Percentiles rank a stretch among this genome's conserved stretches.
Evolutionary conservation across 2,797 vertebrate genomes (phyloP).

Genomic region (Aulostomus chinensis): DNA sequence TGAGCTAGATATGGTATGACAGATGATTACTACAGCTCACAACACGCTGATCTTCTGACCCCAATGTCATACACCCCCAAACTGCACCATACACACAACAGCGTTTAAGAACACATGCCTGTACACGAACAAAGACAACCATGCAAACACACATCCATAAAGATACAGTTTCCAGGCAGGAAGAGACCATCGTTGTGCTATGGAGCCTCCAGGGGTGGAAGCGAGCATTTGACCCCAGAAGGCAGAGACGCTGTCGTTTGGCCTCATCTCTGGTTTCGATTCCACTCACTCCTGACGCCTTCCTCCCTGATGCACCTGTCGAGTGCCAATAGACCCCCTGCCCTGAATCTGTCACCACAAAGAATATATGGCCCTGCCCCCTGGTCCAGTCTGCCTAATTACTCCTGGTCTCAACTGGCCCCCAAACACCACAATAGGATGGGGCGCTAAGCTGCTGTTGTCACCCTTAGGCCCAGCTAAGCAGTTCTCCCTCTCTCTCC

Average conservation of each 20-base stretch:
- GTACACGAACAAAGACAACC: conserved; percentile 24
- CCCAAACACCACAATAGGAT: conserved; percentile 46
- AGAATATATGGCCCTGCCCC: conserved; percentile 88
- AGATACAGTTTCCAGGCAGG: conserved; percentile 41
- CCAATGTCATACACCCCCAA: conserved; percentile 31
- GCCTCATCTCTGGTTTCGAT: conserved; percentile 79
- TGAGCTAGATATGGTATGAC: conserved; percentile 60
- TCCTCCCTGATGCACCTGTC: conserved; percentile 86
- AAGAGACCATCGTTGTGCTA: conserved; percentile 64
- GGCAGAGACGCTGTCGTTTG: conserved; percentile 58
- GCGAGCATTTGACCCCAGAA: conserved; percentile 63
- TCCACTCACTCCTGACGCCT: conserved; percentile 75
- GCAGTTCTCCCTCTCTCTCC: conserved; percentile 24
- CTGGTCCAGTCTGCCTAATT: conserved; percentile 85
- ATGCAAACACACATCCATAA: conserved; percentile 26
- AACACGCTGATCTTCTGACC: conserved; percentile 52
- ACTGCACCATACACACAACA: conserved; percentile 7
- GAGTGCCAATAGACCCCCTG: conserved; percentile 88
- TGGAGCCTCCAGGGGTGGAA: conserved; percentile 66
- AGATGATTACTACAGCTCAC: conserved; percentile 58
- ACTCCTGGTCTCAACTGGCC: conserved; percentile 55
- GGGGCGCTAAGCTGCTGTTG: conserved; percentile 49
- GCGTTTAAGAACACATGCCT: conserved; percentile 15
- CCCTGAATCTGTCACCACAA: conserved; percentile 87
- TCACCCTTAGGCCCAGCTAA: conserved; percentile 51